Base-by-base conservation (phyloP, 2,888 invertebrate species). In the Meteorus colon region DNA sequence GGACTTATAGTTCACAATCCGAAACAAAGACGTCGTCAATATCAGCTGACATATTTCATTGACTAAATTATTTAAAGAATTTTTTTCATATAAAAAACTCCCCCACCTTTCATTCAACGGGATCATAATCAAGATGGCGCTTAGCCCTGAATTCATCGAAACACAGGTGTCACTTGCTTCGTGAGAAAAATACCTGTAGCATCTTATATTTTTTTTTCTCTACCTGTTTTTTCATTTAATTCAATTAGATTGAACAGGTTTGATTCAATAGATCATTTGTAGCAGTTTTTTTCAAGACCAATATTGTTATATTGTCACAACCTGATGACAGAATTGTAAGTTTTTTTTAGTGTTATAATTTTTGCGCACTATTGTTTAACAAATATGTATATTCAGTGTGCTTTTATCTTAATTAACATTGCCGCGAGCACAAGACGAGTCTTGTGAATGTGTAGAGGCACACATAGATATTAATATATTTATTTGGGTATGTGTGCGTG, bases 81-180 rank as follows among this genome's bases (percentile, higher is more conserved):
- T 55, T 55, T 55, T n/a, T 55, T 55, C n/a, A 55, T 8, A 55
- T 55, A 19, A 55, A n/a, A 55, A n/a, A 55, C 8, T 24, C n/a
- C 55, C 19, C 55, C 55, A 19, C 62, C 62, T 12, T 8, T 5
- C 27, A 4, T 29, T 62, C 6, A 4, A 4, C 12, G 31, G 31
- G 29, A 29, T 10, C 12, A 29, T 31, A 67, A 41, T 55, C 73
- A 79, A 83, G 77, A 83, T 83, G 83, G 81, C 83, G 79, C 34
- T 71, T 59, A 78, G 74, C 65, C 80, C 41, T 72, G 78, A 67
- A 78, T 77, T 78, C 76, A 78, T 79, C 69, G 77, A 71, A 68
- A 72, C 77, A 77, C 83, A 83, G 81, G 81, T 84, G 84, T 82
- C 79, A 81, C 77, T 79, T 45, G 45, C 63, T 73, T 45, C 31